Evolutionary conservation across 2,888 invertebrate genomes (phyloP), one percentile per base, ranked within the genome.

Genomic region (Drepana falcataria): DNA sequence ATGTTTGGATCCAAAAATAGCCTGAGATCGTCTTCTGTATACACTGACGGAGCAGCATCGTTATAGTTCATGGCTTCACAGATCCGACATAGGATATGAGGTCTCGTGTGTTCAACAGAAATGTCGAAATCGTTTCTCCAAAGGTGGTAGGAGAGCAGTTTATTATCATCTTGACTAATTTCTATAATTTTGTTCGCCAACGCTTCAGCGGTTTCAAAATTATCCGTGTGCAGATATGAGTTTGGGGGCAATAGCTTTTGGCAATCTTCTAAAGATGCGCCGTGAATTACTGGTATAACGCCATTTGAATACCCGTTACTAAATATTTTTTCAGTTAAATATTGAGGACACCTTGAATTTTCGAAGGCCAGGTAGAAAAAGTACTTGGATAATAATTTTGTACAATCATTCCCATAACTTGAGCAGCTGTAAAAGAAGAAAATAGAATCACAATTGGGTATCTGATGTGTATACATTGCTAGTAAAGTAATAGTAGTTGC

Each of bases 311-410:
- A 94, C 0, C 93, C 94, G 64, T 95, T 92, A 88, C 94, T 93
- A 81, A 93, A 95, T 0, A 92, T 71, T 73, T 95, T 95, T 70
- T 95, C 95, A 0, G 95, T 95, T 51, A 95, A 77, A 66, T 95
- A 95, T 70, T 95, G 93, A 3, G 86, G 85, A 68, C 95, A 95
- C 64, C 93, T 92, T 0, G 94, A 92, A 70, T 95, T 95, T 76
- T 95, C 95, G 61, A 95, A 93, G 0, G 94, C 92, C 48, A 95
- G 75, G 67, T 95, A 95, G 74, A 95, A 95, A 64, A 94, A 85
- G 75, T 95, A 95, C 5, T 88, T 66, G 0, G 87, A n/a, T n/a
- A n/a, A 77, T 48, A 95, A 77, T 4, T 77, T 61, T 2, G 85
- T 75, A 63, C 95, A 95, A 71, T 95, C 94, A 1, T 77, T 69